A percentile compares a stretch with the other conserved stretches of the same genome.
Conservation (phyloP, 1,140 invertebrate genomes). For the Littorina saxatilis region DNA sequence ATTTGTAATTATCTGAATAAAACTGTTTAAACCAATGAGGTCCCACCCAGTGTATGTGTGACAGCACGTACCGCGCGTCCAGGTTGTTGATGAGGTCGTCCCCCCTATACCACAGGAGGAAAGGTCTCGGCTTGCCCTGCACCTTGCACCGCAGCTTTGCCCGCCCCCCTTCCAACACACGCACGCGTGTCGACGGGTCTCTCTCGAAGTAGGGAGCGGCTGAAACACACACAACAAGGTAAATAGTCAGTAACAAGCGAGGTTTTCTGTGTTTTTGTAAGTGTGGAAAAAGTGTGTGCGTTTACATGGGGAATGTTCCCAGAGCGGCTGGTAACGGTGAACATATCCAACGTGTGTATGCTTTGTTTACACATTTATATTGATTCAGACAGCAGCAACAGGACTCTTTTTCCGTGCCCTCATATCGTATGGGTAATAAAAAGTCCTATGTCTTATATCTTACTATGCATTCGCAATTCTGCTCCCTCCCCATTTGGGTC, state of each 20-base stretch:
- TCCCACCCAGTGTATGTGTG: too few species aligned
- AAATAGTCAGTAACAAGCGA: too few species aligned
- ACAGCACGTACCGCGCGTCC: background rate
- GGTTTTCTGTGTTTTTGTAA: background rate
- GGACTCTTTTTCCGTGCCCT: too few species aligned
- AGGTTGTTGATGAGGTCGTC: slow-evolving; percentile 34
- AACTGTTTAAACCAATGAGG: too few species aligned
- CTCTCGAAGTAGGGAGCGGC: slow-evolving; percentile 43
- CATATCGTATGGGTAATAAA: too few species aligned
- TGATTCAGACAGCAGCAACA: background rate
- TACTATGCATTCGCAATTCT: too few species aligned
- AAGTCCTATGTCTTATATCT: too few species aligned
- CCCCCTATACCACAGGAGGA: slow-evolving; percentile 57
- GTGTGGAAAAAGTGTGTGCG: background rate
- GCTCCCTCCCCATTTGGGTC: too few species aligned
- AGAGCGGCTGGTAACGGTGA: background rate
- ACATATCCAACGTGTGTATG: background rate
- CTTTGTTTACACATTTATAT: background rate
- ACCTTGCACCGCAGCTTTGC: slow-evolving; percentile 61
- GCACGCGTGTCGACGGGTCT: slow-evolving; percentile 6
- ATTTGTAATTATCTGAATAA: too few species aligned
- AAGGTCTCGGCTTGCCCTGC: slow-evolving; percentile 55
- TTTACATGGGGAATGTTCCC: too few species aligned
- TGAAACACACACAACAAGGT: slow-evolving; percentile 18
- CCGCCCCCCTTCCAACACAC: slow-evolving; percentile 47